These are phyloP conservation scores for Rhincodon typus DNA, from an alignment of 2,797 vertebrate species.

Conservation along the genomic window DNA sequence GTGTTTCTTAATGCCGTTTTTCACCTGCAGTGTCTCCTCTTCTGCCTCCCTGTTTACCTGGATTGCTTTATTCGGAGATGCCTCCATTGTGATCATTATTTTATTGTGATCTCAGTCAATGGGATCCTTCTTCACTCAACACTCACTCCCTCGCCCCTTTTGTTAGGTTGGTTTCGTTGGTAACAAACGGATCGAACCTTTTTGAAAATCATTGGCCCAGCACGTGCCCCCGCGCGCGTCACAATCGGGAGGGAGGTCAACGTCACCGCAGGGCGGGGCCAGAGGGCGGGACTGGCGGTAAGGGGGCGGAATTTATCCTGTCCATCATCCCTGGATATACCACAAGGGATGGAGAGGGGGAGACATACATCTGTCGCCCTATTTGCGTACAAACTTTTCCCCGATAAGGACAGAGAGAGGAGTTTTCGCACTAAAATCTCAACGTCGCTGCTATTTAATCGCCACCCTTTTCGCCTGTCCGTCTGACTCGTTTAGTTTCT, in stretches of 20 bases:
- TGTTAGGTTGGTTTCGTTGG: slow-evolving; percentile 27
- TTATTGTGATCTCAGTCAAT: slow-evolving; percentile 38
- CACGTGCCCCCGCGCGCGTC: slow-evolving; percentile 18
- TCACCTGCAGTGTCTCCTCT: slow-evolving; percentile 30
- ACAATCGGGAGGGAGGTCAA: slow-evolving; percentile 9
- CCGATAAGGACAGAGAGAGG: no score
- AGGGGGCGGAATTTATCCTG: background rate
- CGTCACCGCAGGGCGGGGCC: background rate
- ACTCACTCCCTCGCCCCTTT: background rate
- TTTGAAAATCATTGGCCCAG: slow-evolving; percentile 35
- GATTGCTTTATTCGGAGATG: slow-evolving; percentile 34
- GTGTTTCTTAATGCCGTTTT: slow-evolving; percentile 12
- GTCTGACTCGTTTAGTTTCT: background rate
- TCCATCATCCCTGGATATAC: background rate
- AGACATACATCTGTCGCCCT: fast-evolving
- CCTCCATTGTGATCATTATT: slow-evolving; percentile 38
- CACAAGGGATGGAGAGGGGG: background rate
- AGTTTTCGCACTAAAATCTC: no score
- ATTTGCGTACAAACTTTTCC: background rate
- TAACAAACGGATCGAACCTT: slow-evolving; percentile 34
- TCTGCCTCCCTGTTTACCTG: slow-evolving; percentile 27
- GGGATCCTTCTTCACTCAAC: slow-evolving; percentile 30
- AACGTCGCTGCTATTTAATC: no score
- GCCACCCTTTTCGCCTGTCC: no score
- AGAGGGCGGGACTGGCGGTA: background rate